Evolutionary conservation across 1,140 invertebrate species (phyloP), one percentile per base, ranked within the genome.

Genomic region (Myzus persicae): DNA sequence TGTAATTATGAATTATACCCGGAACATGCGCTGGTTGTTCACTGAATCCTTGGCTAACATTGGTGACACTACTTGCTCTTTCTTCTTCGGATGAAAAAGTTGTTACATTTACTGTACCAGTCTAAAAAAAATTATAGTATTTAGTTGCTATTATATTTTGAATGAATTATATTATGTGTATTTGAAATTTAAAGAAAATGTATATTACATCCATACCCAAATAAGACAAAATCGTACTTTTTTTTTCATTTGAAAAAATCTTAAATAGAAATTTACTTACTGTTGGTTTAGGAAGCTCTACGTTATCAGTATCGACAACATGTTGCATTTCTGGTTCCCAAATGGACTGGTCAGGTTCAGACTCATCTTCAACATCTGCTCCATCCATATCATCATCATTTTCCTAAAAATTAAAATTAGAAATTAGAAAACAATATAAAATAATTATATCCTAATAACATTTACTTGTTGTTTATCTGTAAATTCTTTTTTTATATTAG

Each of bases 321-420:
- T 90, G 85, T 54, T 59, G 54, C 76, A 76, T 46, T 51, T 91
- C 84, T 90, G 93, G 88, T 44, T 94, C 93, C 93, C 93, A 94
- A 31, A 88, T 93, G 40, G 93, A 93, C 46, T 88, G 93, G 24
- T 95, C 94, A 14, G 94, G 44, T 76, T 95, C 95, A 36, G 94
- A 94, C 22, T 93, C 94, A 82, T 94, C 94, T 42, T 94, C 94
- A 31, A 67, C 93, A 93, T 94, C 87, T 89, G 93, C 94, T 42
- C 6, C 42, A 67, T 76, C 81, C 44, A 59, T 84, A 67, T 93
- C 90, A 91, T 93, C 90, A 91, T 93, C 90, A 76, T 54, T 92
- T 81, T 89, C 93, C 93, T 93, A 40, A 11, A 31, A 18, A 51
- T 93, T 42, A n/a, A 46, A 22, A 46, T 31, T n/a, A n/a, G 38